Evolutionary conservation across 2,888 invertebrate species (phyloP).

Genomic region (Neoascia interrupta): DNA sequence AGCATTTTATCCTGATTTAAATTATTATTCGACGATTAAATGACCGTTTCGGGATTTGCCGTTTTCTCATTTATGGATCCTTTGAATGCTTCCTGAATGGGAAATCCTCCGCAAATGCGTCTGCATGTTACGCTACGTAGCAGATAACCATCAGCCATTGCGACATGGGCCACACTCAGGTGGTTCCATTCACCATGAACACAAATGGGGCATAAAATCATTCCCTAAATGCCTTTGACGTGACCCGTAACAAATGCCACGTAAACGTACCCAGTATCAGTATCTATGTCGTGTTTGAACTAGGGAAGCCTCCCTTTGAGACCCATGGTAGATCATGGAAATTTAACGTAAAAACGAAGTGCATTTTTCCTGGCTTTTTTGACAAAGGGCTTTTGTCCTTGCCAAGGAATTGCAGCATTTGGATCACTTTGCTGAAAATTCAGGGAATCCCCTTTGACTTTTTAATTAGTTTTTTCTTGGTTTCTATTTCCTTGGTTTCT

Average conservation of each 20-base stretch:
- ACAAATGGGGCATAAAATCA: conserved; percentile 48
- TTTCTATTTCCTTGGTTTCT: too few species aligned
- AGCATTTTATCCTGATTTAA: too few species aligned
- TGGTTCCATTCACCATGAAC: conserved; percentile 19
- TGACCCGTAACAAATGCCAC: conserved; percentile 27
- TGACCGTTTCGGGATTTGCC: too few species aligned
- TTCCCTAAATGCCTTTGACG: conserved; percentile 33
- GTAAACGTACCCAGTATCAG: conserved; percentile 8
- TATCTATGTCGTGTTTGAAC: not conserved
- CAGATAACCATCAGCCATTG: conserved; percentile 20
- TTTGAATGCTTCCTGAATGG: too few species aligned
- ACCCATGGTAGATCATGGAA: conserved; percentile 10
- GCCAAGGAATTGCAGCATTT: conserved; percentile 18
- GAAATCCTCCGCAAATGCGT: conserved; percentile 10
- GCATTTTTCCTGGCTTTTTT: conserved; percentile 6
- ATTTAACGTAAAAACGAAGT: conserved; percentile 30
- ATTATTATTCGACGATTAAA: too few species aligned
- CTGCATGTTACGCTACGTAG: conserved; percentile 34
- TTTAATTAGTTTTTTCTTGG: conserved; percentile 41
- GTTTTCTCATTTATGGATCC: too few species aligned
- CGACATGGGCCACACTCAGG: conserved; percentile 27
- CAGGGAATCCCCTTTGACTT: conserved; percentile 31
- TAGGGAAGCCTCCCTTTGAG: not conserved
- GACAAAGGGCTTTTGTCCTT: conserved; percentile 22
- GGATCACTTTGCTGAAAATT: conserved; percentile 9